A percentile compares a stretch with the other conserved stretches of the same genome.
Conservation (phyloP, 2,797 vertebrate species). For the Emydoidea blandingii region DNA sequence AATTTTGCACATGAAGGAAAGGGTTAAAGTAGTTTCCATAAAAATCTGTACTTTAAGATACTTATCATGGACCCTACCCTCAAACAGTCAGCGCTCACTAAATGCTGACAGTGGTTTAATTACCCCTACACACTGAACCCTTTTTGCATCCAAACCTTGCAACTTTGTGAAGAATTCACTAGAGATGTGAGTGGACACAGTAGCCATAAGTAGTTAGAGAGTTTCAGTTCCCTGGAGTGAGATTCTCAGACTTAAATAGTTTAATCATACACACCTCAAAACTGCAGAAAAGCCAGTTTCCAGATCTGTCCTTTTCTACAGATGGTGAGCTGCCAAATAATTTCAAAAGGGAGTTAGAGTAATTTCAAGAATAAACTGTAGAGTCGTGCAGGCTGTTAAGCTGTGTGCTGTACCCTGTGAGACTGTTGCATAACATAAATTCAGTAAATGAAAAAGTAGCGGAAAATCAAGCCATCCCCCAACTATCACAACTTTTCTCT, state of each 20-base stretch:
- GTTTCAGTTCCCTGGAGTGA: conserved; percentile 30
- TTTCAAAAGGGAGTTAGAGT: conserved; percentile 52
- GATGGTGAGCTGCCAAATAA: conserved; percentile 50
- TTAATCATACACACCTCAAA: conserved; percentile 34
- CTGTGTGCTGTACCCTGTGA: background rate
- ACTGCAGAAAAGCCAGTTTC: conserved; percentile 54
- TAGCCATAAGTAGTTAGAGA: conserved; percentile 49
- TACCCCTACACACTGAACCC: background rate
- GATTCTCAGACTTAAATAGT: conserved; percentile 19
- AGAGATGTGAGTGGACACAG: conserved; percentile 10
- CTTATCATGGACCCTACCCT: background rate
- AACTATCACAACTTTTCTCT: conserved; percentile 42
- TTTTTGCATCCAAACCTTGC: background rate
- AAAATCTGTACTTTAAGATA: background rate
- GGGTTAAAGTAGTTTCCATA: background rate
- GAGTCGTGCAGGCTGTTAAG: conserved; percentile 68
- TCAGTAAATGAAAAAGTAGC: conserved; percentile 51
- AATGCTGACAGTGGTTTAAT: background rate
- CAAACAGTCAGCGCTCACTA: accelerated
- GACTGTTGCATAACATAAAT: conserved; percentile 66
- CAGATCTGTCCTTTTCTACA: conserved; percentile 40
- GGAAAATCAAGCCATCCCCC: conserved; percentile 40
- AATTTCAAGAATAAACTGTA: conserved; percentile 70
- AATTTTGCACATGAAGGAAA: background rate
- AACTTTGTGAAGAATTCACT: background rate